A percentile compares a stretch with the other conserved stretches of the same genome.
Conservation (phyloP, 2,888 invertebrate species). For the Diarsia rubi region DNA sequence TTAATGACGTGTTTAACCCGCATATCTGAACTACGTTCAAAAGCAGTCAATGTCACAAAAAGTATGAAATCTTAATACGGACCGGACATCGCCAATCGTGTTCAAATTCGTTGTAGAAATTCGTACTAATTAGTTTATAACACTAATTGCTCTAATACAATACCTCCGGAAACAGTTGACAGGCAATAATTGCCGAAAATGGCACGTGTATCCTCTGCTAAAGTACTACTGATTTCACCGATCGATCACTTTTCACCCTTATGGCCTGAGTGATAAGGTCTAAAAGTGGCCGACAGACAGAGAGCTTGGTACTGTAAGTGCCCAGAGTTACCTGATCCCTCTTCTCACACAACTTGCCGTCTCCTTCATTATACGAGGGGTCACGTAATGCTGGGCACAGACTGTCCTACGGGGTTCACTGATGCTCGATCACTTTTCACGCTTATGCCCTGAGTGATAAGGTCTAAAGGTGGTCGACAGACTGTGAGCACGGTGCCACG, state of each 20-base stretch:
- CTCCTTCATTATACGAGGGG: too few relatives aligned
- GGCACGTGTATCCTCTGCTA: constrained; percentile 2
- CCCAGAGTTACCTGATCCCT: too few relatives aligned
- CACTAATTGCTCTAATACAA: background rate
- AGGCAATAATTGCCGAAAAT: background rate
- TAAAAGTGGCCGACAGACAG: too few relatives aligned
- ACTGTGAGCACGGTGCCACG: background rate
- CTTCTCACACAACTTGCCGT: too few relatives aligned
- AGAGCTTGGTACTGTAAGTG: too few relatives aligned
- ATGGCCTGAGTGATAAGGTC: too few relatives aligned
- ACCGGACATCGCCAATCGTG: background rate
- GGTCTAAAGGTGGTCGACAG: too few relatives aligned
- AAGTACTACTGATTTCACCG: background rate
- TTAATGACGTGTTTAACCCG: background rate
- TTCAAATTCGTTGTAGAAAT: background rate
- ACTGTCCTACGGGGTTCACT: too few relatives aligned
- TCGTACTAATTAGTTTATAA: background rate
- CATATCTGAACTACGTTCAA: background rate
- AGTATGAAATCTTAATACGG: background rate
- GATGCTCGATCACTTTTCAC: too few relatives aligned
- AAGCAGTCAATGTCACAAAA: background rate
- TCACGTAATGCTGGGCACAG: too few relatives aligned
- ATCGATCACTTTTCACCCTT: too few relatives aligned
- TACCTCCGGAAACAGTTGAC: background rate
- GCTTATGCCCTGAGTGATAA: too few relatives aligned